These are phyloP conservation scores for Eulimnadia texana DNA, from an alignment of 1,140 invertebrate species.

Conservation along the genomic window DNA sequence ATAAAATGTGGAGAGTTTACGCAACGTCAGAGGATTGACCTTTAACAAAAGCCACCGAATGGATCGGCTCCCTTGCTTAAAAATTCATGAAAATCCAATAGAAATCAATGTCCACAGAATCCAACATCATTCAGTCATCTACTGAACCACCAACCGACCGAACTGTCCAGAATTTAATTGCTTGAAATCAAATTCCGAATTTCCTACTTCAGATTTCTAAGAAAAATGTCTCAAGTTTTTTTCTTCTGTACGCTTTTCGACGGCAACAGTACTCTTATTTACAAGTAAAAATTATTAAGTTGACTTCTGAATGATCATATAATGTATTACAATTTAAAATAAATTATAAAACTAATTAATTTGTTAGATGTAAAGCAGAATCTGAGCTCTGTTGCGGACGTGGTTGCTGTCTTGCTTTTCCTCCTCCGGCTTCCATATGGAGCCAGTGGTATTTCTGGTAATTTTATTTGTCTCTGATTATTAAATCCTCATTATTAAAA, in stretches of 20 bases:
- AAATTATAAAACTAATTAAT: background rate
- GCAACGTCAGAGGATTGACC: too few relatives aligned
- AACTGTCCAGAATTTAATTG: too few relatives aligned
- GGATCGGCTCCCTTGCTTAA: too few relatives aligned
- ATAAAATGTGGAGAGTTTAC: too few relatives aligned
- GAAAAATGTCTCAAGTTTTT: background rate
- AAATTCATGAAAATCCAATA: too few relatives aligned
- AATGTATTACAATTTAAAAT: background rate
- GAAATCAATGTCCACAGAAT: too few relatives aligned
- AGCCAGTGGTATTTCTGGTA: background rate
- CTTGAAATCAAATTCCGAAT: too few relatives aligned
- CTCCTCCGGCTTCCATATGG: background rate
- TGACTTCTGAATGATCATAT: background rate
- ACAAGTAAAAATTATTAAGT: background rate
- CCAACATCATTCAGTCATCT: too few relatives aligned
- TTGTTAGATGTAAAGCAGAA: background rate
- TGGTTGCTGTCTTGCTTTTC: background rate
- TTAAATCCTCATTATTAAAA: background rate
- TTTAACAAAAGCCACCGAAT: too few relatives aligned
- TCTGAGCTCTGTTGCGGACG: background rate
- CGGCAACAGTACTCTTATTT: background rate
- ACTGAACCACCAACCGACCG: too few relatives aligned
- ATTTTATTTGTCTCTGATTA: background rate
- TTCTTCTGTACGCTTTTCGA: background rate
- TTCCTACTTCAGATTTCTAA: too few relatives aligned